Percentiles rank a stretch among this genome's conserved stretches.
Conservation (phyloP, 2,113 vertebrate species). For the Burhinus bistriatus region DNA sequence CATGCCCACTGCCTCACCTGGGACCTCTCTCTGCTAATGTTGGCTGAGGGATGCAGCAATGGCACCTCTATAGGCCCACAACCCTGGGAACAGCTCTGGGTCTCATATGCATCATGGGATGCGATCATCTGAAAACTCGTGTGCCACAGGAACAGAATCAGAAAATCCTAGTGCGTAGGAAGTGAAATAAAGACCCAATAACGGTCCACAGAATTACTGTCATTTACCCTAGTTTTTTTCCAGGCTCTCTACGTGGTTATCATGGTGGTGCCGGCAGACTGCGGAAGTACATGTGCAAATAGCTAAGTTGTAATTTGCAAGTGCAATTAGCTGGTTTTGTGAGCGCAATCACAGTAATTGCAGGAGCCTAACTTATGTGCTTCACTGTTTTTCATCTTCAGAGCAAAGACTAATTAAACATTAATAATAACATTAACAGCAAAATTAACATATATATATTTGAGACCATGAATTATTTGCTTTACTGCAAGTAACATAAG, state of each 20-base stretch:
- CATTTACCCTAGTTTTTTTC: slow-evolving; percentile 6
- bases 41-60: accelerated
- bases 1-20: not conserved
- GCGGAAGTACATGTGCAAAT: slow-evolving; percentile 62
- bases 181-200: slow-evolving; percentile 22
- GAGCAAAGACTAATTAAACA: slow-evolving; percentile 70
- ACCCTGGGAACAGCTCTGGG: not conserved
- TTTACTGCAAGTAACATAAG: slow-evolving; percentile 24
- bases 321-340: slow-evolving; percentile 70
- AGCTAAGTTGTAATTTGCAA: slow-evolving; percentile 69
- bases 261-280: slow-evolving; percentile 36
- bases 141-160: not conserved
- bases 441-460: slow-evolving; percentile 65
- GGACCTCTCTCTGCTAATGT: not conserved
- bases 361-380: slow-evolving; percentile 57
- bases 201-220: slow-evolving; percentile 14
- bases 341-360: slow-evolving; percentile 70
- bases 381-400: slow-evolving; percentile 62
- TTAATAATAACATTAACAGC: slow-evolving; percentile 67
- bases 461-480: slow-evolving; percentile 64
- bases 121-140: not conserved
- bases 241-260: slow-evolving; percentile 22
- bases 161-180: not conserved
- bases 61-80: accelerated
- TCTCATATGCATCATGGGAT: accelerated